Conservation (phyloP, 2,113 vertebrate species). For the Seriola rivoliana region DNA sequence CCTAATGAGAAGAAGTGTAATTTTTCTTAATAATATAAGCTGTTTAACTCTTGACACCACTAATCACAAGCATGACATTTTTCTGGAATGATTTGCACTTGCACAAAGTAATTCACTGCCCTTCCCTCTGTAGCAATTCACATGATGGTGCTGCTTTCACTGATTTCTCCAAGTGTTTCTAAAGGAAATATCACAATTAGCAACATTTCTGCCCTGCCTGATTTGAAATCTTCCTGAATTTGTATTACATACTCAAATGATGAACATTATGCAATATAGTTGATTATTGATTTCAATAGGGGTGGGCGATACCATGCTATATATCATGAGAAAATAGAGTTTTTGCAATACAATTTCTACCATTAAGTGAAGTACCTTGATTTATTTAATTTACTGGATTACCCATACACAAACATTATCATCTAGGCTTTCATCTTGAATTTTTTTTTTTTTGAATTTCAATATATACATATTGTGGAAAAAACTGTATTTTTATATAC, state of each 20-base stretch:
- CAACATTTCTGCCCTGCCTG: constrained; percentile 13
- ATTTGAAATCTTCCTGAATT: not conserved
- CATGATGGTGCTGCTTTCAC: constrained; percentile 3
- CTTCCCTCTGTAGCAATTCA: constrained; percentile 5
- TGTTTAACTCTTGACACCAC: constrained; percentile 29
- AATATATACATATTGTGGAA: not conserved
- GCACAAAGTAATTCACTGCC: constrained; percentile 21
- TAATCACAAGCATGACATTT: constrained; percentile 55
- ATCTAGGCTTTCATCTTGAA: too few relatives aligned
- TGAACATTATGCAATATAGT: not conserved
- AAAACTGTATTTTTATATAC: not conserved
- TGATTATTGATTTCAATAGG: constrained; percentile 4
- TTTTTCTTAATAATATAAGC: constrained; percentile 45
- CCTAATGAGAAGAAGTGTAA: constrained; percentile 72
- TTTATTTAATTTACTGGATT: not conserved
- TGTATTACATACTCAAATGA: not conserved
- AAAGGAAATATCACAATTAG: not conserved
- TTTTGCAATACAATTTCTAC: not conserved
- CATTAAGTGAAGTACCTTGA: not conserved
- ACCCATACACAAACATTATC: not conserved
- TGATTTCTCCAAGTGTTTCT: constrained; percentile 20
- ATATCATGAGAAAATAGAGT: not conserved
- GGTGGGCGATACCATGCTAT: not conserved
- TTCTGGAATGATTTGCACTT: constrained; percentile 32
- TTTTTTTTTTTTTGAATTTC: not conserved